Evolutionary conservation across 2,888 invertebrate species (phyloP).

Genomic region (Agrilus biguttatus): DNA sequence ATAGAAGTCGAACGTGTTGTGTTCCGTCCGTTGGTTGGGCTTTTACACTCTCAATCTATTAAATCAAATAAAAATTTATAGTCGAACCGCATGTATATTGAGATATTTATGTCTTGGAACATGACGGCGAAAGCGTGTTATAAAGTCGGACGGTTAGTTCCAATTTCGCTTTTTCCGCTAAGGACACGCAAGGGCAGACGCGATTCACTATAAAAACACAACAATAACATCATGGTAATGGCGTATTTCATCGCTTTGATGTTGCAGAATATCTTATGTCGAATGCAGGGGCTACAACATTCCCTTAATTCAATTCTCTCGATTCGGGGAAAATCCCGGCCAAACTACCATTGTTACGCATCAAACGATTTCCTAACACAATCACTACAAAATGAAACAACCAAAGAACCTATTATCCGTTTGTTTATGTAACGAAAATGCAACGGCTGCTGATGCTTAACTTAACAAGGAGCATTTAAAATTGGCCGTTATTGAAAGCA

Average conservation of each 20-base stretch:
- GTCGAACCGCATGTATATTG: constrained; percentile 24
- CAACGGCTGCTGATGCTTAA: no score
- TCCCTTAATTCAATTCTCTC: no score
- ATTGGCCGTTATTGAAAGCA: no score
- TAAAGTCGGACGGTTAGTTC: constrained; percentile 5
- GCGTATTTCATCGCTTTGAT: constrained; percentile 7
- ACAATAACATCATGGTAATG: constrained; percentile 8
- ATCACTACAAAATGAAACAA: no score
- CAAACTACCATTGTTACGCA: no score
- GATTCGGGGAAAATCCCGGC: no score
- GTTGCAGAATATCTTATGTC: constrained; percentile 7
- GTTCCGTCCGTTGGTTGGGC: constrained; percentile 7
- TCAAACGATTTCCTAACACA: no score
- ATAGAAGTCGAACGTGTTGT: no score
- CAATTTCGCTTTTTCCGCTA: constrained; percentile 8
- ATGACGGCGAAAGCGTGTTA: constrained; percentile 9
- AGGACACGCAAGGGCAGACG: constrained; percentile 5
- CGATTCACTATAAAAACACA: constrained; percentile 6
- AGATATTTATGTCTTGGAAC: constrained; percentile 10
- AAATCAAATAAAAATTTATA: constrained; percentile 28
- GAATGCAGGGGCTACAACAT: constrained; percentile 1
- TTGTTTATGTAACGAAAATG: no score
- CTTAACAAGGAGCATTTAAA: no score
- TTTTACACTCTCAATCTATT: constrained; percentile 17
- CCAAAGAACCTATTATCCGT: no score